These are phyloP conservation scores for Parascotia fuliginaria DNA, from an alignment of 2,888 invertebrate genomes.

Conservation along the genomic window DNA sequence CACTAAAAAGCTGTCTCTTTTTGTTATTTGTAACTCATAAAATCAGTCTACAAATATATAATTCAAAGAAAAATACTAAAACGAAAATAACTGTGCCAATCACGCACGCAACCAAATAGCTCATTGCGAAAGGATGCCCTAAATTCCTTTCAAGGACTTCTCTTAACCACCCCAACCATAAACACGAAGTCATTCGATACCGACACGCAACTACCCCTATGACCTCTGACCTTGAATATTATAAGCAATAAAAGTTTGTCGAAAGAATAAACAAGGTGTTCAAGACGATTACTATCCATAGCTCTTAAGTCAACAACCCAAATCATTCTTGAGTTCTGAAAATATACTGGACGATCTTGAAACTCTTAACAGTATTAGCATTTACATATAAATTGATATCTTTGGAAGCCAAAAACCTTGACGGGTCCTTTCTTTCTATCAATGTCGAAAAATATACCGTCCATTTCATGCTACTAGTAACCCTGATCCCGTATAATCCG, in stretches of 20 bases:
- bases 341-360: conserved; percentile 29
- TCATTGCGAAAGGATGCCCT: conserved; percentile 46
- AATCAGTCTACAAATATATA: neutral
- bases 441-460: conserved; percentile 19
- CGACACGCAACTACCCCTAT: conserved; percentile 55
- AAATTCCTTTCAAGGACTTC: conserved; percentile 64
- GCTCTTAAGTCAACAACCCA: conserved; percentile 6
- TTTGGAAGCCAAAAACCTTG: conserved; percentile 29
- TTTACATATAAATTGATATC: conserved; percentile 50
- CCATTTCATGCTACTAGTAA: conserved; percentile 29
- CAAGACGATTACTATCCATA: conserved; percentile 10
- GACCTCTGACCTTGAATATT: conserved; percentile 45
- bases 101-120: conserved; percentile 52
- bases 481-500: conserved; percentile 45
- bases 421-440: conserved; percentile 28
- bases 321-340: conserved; percentile 22
- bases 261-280: conserved; percentile 26
- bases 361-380: conserved; percentile 28
- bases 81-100: conserved; percentile 52
- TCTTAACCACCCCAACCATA: conserved; percentile 44
- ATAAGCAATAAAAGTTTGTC: conserved; percentile 29
- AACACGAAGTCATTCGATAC: conserved; percentile 54
- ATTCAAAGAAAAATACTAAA: conserved; percentile 9
- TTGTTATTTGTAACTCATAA: no score
- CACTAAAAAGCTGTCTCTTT: neutral